phyloP scores from a whole-genome alignment of 2,888 invertebrate genomes.

The Cactoblastis cactorum region DNA sequence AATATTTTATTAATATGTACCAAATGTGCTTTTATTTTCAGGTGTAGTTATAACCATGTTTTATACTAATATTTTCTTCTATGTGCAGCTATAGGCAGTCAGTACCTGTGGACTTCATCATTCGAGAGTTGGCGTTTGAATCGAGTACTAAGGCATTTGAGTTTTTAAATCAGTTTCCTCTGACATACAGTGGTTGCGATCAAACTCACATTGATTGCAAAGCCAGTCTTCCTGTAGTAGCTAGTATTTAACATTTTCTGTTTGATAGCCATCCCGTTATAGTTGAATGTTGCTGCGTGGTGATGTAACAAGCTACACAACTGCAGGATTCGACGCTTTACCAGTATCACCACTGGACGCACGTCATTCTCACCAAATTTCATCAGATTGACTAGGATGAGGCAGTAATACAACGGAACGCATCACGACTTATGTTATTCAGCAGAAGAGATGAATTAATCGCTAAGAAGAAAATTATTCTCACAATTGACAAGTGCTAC shows the following conservation, averaged over 20 bases:
- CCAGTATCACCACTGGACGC: constrained; percentile 41
- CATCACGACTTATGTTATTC: constrained; percentile 41
- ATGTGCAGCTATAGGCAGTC: constrained; percentile 95
- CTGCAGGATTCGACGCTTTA: constrained; percentile 42
- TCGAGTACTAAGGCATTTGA: constrained; percentile 90
- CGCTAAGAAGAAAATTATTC: constrained; percentile 19
- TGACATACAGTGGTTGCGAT: constrained; percentile 84
- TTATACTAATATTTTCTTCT: constrained; percentile 64
- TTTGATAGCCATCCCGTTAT: constrained; percentile 57
- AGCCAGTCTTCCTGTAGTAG: constrained; percentile 82
- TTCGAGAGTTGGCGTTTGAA: constrained; percentile 93
- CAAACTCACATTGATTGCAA: constrained; percentile 94
- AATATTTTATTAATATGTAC: no score
- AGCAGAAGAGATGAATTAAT: constrained; percentile 33
- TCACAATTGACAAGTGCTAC: constrained; percentile 21
- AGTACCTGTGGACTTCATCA: constrained; percentile 92
- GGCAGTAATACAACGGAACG: constrained; percentile 39
- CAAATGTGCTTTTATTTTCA: constrained; percentile 14
- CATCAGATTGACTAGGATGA: constrained; percentile 62
- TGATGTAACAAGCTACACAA: constrained; percentile 54
- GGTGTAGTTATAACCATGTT: constrained; percentile 53
- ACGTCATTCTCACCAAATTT: constrained; percentile 55
- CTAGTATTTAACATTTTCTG: constrained; percentile 77
- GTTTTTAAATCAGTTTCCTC: constrained; percentile 91
- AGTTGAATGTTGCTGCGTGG: constrained; percentile 61